A percentile compares a stretch with the other conserved stretches of the same genome.
phyloP scores from a whole-genome alignment of 2,113 vertebrate species.

The Accipiter cooperii region DNA sequence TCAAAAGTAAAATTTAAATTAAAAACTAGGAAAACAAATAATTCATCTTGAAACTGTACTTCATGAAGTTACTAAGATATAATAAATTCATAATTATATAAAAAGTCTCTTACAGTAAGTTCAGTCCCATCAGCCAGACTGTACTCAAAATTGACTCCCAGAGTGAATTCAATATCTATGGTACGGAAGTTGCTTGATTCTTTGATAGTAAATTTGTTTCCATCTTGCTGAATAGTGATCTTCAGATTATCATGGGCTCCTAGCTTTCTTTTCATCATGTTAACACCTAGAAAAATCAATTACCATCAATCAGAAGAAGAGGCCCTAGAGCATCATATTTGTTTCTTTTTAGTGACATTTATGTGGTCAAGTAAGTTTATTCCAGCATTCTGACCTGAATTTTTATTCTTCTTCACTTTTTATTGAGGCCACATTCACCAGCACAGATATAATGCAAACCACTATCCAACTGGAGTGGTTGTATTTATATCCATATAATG shows the following conservation, averaged over 20 bases:
- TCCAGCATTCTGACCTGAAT: background rate
- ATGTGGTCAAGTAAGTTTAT: background rate
- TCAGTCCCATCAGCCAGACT: slow-evolving; percentile 87
- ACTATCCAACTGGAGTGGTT: background rate
- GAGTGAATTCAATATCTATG: slow-evolving; percentile 80
- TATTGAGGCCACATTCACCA: background rate
- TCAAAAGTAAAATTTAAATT: background rate
- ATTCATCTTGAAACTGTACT: background rate
- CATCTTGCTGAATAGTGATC: slow-evolving; percentile 80
- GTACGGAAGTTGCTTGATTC: slow-evolving; percentile 86
- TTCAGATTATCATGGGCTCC: slow-evolving; percentile 87
- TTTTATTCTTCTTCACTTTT: background rate
- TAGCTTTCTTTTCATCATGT: slow-evolving; percentile 84
- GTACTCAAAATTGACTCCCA: slow-evolving; percentile 81
- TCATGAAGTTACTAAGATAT: background rate
- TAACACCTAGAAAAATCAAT: slow-evolving; percentile 73
- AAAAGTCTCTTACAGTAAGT: slow-evolving; percentile 74
- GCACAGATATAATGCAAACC: background rate
- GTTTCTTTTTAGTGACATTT: background rate
- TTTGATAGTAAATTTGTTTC: slow-evolving; percentile 82
- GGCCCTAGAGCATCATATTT: background rate
- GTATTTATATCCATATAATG: background rate
- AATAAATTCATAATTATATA: background rate
- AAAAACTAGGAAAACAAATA: background rate
- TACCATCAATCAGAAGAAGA: background rate